Percentiles rank a stretch among this genome's conserved stretches.
phyloP scores from a whole-genome alignment of 2,797 vertebrate species.

The Aviceda cuculoides region DNA sequence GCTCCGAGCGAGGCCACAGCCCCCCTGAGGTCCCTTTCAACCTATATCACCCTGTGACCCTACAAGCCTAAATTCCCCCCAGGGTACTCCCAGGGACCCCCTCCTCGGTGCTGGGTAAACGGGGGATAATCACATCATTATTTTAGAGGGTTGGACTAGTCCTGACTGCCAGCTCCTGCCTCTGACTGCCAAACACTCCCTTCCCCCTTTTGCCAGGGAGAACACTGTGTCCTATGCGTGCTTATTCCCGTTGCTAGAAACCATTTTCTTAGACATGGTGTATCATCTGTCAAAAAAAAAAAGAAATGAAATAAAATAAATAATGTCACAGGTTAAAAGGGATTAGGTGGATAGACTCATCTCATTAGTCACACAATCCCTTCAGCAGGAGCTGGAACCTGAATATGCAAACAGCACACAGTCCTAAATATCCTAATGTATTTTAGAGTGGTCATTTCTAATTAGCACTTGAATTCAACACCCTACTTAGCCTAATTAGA shows the following conservation, averaged over 20 bases:
- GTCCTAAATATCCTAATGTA: constrained; percentile 1
- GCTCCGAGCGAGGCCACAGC: fast-evolving
- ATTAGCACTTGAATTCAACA: constrained; percentile 52
- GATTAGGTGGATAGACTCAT: not conserved
- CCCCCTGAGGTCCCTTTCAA: not conserved
- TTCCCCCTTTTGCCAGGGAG: not conserved
- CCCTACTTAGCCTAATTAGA: constrained; percentile 46
- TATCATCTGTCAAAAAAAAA: not conserved
- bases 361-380: not conserved
- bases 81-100: not conserved
- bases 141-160: not conserved
- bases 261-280: not conserved
- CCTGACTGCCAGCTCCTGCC: not conserved
- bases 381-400: not conserved
- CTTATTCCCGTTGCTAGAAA: not conserved
- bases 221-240: not conserved
- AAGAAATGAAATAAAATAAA: not conserved
- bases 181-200: not conserved
- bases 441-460: constrained; percentile 54
- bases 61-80: not conserved
- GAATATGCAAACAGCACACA: not conserved
- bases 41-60: not conserved
- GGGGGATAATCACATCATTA: not conserved
- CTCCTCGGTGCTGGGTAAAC: not conserved
- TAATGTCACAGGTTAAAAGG: not conserved